Base-by-base conservation (phyloP, 1,140 invertebrate genomes). In the Charaxes varanes region DNA sequence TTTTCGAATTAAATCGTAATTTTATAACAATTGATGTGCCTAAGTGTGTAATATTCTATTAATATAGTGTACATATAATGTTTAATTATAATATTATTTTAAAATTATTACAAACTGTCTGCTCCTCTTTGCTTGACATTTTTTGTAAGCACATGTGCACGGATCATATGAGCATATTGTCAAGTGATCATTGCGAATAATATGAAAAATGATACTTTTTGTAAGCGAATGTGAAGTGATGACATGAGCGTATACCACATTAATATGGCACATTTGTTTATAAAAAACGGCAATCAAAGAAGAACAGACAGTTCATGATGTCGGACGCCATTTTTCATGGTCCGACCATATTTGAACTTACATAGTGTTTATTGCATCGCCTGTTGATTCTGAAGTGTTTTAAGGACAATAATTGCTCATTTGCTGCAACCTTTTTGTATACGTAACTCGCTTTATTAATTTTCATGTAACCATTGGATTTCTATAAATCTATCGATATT, bases 1-100 rank as follows among this genome's bases (percentile, higher is more conserved):
- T 66, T 81, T 77, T 79, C 68, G 66, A 76, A 79, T 77, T 77
- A 77, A 77, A 71, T 62, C 53, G 66, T 76, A 77, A 76, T 77
- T 82, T 80, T 78, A 79, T 82, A 84, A 84, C 64, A 85, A 84
- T 85, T 72, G 81, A 85, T 85, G 84, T 85, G 84, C 83, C 83
- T 85, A 85, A 83, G 80, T 84, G n/a, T n/a, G 83, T 85, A 79
- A 74, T 70, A 80, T 55, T 80, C 67, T 78, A 74, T 69, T 65
- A 24, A 60, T 62, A 53, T 79, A 80, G 11, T 82, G 69, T 79
- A 80, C 66, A 70, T 76, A 71, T 44, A 53, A 53, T 47, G 38
- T 26, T 37, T 53, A 53, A 47, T 43, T 59, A 49, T 31, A 53
- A 66, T 58, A 64, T 31, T 30, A 26, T 35, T 35, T 59, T n/a